Base-by-base conservation (phyloP, 1,140 invertebrate species). In the Hermetia illucens region DNA sequence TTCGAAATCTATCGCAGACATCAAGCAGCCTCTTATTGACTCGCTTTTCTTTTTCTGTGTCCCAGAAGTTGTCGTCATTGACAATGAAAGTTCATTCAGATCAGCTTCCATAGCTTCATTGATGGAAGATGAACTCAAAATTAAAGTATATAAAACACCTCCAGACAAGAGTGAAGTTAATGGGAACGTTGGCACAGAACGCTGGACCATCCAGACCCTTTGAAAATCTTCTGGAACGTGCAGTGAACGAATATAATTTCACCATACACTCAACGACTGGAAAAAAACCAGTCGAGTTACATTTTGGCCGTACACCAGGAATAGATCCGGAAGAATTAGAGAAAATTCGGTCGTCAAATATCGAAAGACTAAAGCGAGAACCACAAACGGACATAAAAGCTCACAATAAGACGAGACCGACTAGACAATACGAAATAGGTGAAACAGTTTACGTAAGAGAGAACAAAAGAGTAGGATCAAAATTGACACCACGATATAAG, bases 201-300 rank as follows among this genome's bases (percentile, higher is more conserved):
- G 17, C 17, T 32, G 10, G 5, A 32, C 30, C 21, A 21, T n/a
- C 22, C 30, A 25, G 5, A 5, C 17, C 6, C 9, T 10, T 44
- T 41, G n/a, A 18, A 18, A 27, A 35, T 25, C 18, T 42, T 8
- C 32, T 42, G 6, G 30, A 32, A 13, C 30, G 30, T 32, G 10
- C 16, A 6, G 30, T 32, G 6, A 13, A 13, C 16, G 30, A 32
- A 13, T 32, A 32, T n/a, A n/a, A n/a, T n/a, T n/a, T n/a, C n/a
- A n/a, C n/a, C n/a, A n/a, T n/a, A n/a, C n/a, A n/a, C n/a, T n/a
- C n/a, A n/a, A n/a, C n/a, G n/a, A n/a, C n/a, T n/a, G n/a, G n/a
- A n/a, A n/a, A n/a, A n/a, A n/a, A n/a, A n/a, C n/a, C n/a, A n/a
- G n/a, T n/a, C n/a, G n/a, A n/a, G n/a, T n/a, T n/a, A n/a, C n/a